Evolutionary conservation across 2,113 vertebrate species (phyloP).

Genomic region (Pipra filicauda): DNA sequence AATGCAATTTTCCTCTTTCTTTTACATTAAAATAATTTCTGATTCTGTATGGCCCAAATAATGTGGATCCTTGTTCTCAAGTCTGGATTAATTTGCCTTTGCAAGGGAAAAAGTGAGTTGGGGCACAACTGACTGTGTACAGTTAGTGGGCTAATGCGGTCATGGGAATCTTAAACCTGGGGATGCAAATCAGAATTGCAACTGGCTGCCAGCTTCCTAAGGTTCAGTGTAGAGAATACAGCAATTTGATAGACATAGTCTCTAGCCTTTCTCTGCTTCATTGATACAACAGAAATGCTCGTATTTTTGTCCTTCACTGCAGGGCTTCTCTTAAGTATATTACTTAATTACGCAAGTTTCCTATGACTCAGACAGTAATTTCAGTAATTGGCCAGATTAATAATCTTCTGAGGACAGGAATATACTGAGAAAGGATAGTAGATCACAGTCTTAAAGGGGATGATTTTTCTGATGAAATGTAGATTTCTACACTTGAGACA

Average conservation of each 20-base stretch:
- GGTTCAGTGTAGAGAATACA: neutral
- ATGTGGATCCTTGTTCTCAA: neutral
- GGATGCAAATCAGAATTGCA: neutral
- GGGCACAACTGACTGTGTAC: neutral
- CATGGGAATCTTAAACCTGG: rapidly evolving
- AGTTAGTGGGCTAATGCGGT: neutral
- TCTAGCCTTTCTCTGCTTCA: neutral
- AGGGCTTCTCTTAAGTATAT: neutral
- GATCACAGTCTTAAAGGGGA: neutral
- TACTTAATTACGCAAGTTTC: neutral
- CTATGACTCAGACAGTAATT: neutral
- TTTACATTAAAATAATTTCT: neutral
- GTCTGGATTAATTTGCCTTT: neutral
- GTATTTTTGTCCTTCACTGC: neutral
- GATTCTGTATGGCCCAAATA: neutral
- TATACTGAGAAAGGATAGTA: neutral
- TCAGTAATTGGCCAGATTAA: neutral
- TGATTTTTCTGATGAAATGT: neutral
- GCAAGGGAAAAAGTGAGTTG: neutral
- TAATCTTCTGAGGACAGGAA: neutral
- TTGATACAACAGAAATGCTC: neutral
- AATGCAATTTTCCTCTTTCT: neutral
- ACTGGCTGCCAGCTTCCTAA: neutral
- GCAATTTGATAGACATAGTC: neutral
- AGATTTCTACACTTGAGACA: neutral